Conservation (phyloP, 2,113 vertebrate species). For the Epinephelus fuscoguttatus region DNA sequence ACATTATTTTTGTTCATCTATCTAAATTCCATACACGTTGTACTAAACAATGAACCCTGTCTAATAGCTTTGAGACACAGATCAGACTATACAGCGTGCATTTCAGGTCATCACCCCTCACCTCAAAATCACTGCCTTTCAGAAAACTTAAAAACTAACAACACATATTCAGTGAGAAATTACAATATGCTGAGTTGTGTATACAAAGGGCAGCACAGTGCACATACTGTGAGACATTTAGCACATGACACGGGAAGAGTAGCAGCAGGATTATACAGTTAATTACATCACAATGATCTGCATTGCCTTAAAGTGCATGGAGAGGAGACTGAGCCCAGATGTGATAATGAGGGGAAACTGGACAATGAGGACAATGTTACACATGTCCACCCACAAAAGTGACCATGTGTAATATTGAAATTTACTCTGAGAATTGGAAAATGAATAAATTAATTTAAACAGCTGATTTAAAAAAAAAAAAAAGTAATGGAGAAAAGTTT, state of each 20-base stretch:
- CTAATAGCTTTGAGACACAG: slow-evolving; percentile 10
- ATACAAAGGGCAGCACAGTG: slow-evolving; percentile 8
- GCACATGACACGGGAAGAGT: slow-evolving; percentile 33
- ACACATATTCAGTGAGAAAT: slow-evolving; percentile 15
- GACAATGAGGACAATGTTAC: not conserved
- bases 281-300: slow-evolving; percentile 68
- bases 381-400: not conserved
- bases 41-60: slow-evolving; percentile 20
- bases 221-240: slow-evolving; percentile 20
- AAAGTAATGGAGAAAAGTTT: not conserved
- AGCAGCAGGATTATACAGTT: slow-evolving; percentile 35
- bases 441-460: not conserved
- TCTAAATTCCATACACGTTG: slow-evolving; percentile 10
- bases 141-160: not conserved
- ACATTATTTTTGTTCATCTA: slow-evolving; percentile 23
- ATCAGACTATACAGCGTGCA: slow-evolving; percentile 14
- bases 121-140: slow-evolving; percentile 6
- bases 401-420: not conserved
- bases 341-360: not conserved
- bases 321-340: slow-evolving; percentile 59
- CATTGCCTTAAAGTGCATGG: slow-evolving; percentile 84
- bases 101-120: slow-evolving; percentile 12
- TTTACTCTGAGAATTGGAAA: not conserved
- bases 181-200: slow-evolving; percentile 1
- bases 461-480: not conserved